A percentile compares a stretch with the other conserved stretches of the same genome.
These are phyloP conservation scores for Rostratula benghalensis DNA, from an alignment of 2,113 vertebrate species.

Conservation along the genomic window DNA sequence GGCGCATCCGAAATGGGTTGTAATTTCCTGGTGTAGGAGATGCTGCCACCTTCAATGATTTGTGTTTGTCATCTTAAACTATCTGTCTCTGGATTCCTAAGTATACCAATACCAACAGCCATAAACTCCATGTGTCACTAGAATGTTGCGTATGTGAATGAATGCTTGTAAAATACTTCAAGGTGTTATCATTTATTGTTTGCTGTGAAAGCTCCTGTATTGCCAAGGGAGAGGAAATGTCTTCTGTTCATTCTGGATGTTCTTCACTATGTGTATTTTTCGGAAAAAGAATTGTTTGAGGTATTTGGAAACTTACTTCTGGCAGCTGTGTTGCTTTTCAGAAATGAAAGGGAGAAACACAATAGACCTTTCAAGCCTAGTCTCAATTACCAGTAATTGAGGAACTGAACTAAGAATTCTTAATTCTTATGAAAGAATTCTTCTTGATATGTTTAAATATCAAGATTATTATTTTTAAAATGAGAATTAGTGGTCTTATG, in stretches of 20 bases:
- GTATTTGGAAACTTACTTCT: neutral
- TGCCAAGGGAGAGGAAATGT: neutral
- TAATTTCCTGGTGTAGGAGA: neutral
- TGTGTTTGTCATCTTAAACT: neutral
- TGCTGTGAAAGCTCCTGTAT: neutral
- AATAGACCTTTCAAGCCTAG: neutral
- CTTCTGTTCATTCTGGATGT: neutral
- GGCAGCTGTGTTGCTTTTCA: neutral
- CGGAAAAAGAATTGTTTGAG: neutral
- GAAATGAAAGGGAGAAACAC: neutral
- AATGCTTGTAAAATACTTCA: neutral
- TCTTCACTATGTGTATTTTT: neutral
- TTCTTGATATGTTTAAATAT: neutral
- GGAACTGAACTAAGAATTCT: neutral
- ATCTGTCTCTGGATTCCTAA: neutral
- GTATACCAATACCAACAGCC: neutral
- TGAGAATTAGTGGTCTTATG: neutral
- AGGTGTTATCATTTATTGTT: neutral
- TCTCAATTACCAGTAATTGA: neutral
- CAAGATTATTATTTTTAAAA: neutral
- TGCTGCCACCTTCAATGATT: neutral
- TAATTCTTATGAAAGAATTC: neutral
- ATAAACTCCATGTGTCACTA: fast-evolving
- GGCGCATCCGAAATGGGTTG: neutral
- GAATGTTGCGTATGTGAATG: neutral